A percentile compares a stretch with the other conserved stretches of the same genome.
Conservation (phyloP, 2,888 invertebrate genomes). For the Ichneumon xanthorius region DNA sequence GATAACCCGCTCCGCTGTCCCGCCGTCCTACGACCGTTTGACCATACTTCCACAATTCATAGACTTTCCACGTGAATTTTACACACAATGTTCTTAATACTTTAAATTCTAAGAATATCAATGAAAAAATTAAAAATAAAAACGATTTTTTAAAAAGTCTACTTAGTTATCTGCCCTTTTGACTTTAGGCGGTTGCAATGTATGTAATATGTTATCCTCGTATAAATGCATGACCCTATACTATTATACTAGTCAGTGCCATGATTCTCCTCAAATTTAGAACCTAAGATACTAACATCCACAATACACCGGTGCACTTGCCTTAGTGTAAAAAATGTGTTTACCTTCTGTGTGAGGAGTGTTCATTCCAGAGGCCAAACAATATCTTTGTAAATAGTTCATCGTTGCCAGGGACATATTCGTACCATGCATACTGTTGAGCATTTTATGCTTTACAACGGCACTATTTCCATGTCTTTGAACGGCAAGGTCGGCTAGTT, state of each 20-base stretch:
- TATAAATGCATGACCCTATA: too few relatives aligned
- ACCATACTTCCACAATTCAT: too few relatives aligned
- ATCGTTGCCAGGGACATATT: slow-evolving; percentile 91
- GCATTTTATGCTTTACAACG: slow-evolving; percentile 78
- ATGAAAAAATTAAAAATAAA: neutral
- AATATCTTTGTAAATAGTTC: slow-evolving; percentile 90
- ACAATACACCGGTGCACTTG: neutral
- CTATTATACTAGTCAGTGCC: neutral
- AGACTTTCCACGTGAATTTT: too few relatives aligned
- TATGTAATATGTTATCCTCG: too few relatives aligned
- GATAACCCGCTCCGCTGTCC: too few relatives aligned
- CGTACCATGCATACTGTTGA: slow-evolving; percentile 81
- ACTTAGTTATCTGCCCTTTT: too few relatives aligned
- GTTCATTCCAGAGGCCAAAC: slow-evolving; percentile 86
- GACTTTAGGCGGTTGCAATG: too few relatives aligned
- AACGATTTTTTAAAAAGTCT: neutral
- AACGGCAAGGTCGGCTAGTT: slow-evolving; percentile 82
- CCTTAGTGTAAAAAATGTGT: neutral
- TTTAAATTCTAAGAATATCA: neutral
- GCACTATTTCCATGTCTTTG: slow-evolving; percentile 75
- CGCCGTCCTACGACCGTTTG: too few relatives aligned
- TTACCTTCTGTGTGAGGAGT: slow-evolving; percentile 75
- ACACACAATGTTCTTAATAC: too few relatives aligned
- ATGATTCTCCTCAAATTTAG: too few relatives aligned
- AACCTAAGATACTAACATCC: neutral